phyloP scores from a whole-genome alignment of 1,140 invertebrate species.

The Panagrolaimus sp. region DNA sequence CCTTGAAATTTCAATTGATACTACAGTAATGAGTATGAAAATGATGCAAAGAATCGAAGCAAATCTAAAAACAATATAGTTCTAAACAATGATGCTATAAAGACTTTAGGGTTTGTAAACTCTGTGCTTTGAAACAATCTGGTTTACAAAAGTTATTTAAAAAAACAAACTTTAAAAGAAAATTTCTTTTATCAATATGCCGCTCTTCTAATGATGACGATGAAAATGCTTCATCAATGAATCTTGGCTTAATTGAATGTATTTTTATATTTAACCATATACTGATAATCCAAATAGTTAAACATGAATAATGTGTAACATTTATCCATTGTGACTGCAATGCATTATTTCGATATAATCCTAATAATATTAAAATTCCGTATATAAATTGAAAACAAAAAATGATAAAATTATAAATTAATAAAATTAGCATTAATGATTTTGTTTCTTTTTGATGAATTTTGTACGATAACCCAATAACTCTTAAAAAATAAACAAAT shows the following conservation, averaged over 20 bases:
- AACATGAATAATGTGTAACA: background rate
- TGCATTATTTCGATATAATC: constrained; percentile 1
- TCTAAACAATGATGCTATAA: too few species aligned
- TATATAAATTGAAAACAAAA: background rate
- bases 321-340: background rate
- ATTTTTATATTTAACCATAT: background rate
- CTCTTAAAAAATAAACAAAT: background rate
- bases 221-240: background rate
- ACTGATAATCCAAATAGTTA: background rate
- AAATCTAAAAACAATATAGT: background rate
- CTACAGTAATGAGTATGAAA: background rate
- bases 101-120: too few species aligned
- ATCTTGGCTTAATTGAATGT: constrained; percentile 6
- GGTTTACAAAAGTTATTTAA: too few species aligned
- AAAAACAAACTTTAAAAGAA: constrained; percentile 3
- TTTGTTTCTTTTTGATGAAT: background rate
- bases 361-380: background rate
- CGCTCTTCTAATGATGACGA: background rate
- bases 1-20: background rate
- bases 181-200: constrained; percentile 4
- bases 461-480: background rate
- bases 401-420: background rate
- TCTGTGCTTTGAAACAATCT: too few species aligned
- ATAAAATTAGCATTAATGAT: background rate
- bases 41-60: background rate